Evolutionary conservation across 2,888 invertebrate species (phyloP).

Genomic region (Euplagia quadripunctaria): DNA sequence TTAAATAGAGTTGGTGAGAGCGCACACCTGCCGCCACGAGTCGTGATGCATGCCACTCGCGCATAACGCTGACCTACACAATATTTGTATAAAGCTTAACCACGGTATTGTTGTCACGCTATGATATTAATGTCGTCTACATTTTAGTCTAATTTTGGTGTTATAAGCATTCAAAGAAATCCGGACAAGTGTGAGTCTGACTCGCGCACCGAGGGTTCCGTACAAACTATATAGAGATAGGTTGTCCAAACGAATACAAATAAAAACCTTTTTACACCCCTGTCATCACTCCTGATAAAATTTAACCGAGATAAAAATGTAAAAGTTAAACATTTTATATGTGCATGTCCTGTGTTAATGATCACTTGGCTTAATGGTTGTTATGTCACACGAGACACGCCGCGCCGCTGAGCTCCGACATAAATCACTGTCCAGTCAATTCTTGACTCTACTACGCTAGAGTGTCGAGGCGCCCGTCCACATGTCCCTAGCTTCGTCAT

Average conservation of each 20-base stretch:
- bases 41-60: background rate
- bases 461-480: background rate
- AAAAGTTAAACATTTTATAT: too few relatives aligned
- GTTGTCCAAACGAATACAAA: too few relatives aligned
- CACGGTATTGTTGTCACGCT: background rate
- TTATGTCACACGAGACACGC: background rate
- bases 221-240: too few relatives aligned
- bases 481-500: background rate
- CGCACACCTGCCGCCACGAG: background rate
- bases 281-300: too few relatives aligned
- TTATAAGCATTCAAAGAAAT: background rate
- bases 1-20: background rate
- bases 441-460: background rate
- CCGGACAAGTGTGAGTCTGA: too few relatives aligned
- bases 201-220: too few relatives aligned
- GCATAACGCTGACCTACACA: background rate
- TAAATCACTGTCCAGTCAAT: background rate
- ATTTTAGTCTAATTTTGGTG: background rate
- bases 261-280: too few relatives aligned
- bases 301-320: too few relatives aligned
- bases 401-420: conserved; percentile 1
- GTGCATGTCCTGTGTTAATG: background rate
- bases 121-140: background rate
- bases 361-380: background rate
- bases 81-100: background rate